Evolutionary conservation across 2,888 invertebrate species (phyloP).

Genomic region (Epistrophe eligans): DNA sequence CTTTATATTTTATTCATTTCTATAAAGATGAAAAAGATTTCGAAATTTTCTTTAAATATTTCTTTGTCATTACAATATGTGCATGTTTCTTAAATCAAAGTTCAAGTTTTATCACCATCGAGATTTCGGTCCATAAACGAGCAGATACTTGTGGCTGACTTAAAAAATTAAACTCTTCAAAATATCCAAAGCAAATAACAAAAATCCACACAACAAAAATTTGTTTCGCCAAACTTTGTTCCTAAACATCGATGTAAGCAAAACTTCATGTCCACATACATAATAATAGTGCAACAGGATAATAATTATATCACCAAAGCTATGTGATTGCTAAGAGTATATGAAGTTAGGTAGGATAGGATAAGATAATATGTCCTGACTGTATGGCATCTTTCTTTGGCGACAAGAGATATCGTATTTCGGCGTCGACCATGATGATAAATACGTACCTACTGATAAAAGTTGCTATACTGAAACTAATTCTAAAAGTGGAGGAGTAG

Average conservation of each 20-base stretch:
- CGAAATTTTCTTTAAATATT: too few species aligned
- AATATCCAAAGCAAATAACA: background rate
- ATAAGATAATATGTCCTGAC: constrained; percentile 40
- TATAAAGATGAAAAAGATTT: too few species aligned
- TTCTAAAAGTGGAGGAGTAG: constrained; percentile 56
- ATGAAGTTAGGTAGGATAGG: constrained; percentile 10
- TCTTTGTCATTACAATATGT: too few species aligned
- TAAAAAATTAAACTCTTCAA: background rate
- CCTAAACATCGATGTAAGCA: constrained; percentile 35
- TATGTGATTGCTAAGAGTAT: constrained; percentile 16
- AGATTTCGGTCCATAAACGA: background rate
- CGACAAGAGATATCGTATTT: constrained; percentile 68
- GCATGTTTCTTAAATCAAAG: too few species aligned
- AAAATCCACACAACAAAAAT: constrained; percentile 5
- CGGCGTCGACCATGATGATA: constrained; percentile 68
- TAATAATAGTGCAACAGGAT: constrained; percentile 71
- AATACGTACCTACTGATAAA: constrained; percentile 1
- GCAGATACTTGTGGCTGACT: background rate
- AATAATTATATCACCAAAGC: constrained; percentile 58
- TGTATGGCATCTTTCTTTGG: constrained; percentile 46
- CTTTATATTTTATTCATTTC: too few species aligned
- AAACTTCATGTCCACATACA: constrained; percentile 44
- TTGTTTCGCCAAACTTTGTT: constrained; percentile 63
- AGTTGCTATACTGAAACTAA: constrained; percentile 15
- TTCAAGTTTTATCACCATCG: background rate